Base-by-base conservation (phyloP, 2,888 invertebrate genomes). In the Patella ulyssiponensis region DNA sequence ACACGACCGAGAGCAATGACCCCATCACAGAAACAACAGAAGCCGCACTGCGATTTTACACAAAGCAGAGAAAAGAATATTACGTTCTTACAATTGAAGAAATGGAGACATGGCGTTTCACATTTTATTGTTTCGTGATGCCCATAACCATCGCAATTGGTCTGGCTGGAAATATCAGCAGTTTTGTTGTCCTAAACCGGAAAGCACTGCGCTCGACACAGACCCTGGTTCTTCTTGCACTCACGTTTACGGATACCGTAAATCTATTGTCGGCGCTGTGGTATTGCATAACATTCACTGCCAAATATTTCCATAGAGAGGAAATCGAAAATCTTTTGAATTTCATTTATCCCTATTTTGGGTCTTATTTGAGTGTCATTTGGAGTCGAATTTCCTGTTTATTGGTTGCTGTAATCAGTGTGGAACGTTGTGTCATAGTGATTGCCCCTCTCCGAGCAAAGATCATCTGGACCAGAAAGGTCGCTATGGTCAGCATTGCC, bases 391-490 rank as follows among this genome's bases (percentile, higher is more conserved):
- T 23, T 12, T 64, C 64, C 3, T 11, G 20, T 12, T 11, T 64
- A 14, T 23, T 64, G 20, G 23, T 23, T 3, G 64, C 17, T 20
- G 20, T 20, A 3, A 64, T 64, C 20, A 64, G 20, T 23, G 12
- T 64, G 14, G 64, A 64, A 14, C 64, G 64, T 23, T 23, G 20
- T 12, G 11, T 64, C 11, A 23, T 23, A 12, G 64, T 64, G 9
- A 64, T 15, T 3, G 23, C 23, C 11, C 64, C 64, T 0, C 23
- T 64, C 11, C 20, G 23, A 23, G 64, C 23, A 23, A 64, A 64
- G 64, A 23, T 64, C 20, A 64, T 64, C 64, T 64, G 64, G 64
- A 64, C 64, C 11, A 64, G 23, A 23, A 64, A 23, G 64, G 64
- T 64, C 20, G 23, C 64, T 23, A 3, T 23, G 0, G 64, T 64